These are phyloP conservation scores for Mylabris phalerata DNA, from an alignment of 1,140 invertebrate species.

Conservation along the genomic window DNA sequence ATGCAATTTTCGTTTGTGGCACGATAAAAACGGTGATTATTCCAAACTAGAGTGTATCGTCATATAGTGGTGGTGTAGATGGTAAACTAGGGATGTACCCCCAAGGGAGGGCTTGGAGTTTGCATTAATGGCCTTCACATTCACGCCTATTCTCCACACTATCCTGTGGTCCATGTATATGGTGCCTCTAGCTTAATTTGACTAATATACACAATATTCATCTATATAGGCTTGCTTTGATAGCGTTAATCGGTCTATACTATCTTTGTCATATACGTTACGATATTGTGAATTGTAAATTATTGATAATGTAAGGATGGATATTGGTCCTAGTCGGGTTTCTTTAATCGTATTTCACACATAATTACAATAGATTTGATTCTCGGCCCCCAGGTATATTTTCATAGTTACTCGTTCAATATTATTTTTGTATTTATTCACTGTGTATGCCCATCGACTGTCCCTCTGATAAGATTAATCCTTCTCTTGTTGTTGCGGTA, in stretches of 20 bases:
- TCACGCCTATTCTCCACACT: constrained; percentile 9
- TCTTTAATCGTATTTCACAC: too few relatives aligned
- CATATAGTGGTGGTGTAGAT: too few relatives aligned
- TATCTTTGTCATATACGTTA: background rate
- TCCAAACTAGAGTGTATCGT: too few relatives aligned
- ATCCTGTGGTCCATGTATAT: constrained; percentile 11
- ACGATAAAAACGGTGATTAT: constrained; percentile 16
- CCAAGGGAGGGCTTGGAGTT: constrained; percentile 9
- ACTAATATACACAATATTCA: constrained; percentile 17
- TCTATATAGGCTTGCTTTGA: constrained; percentile 13
- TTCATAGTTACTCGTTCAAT: too few relatives aligned
- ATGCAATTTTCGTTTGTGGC: constrained; percentile 1
- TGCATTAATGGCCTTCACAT: constrained; percentile 16
- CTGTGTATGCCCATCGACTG: too few relatives aligned
- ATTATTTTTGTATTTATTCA: too few relatives aligned
- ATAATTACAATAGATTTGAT: too few relatives aligned
- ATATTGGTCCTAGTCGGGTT: too few relatives aligned
- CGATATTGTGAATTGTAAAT: too few relatives aligned
- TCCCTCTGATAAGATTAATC: constrained; percentile 6
- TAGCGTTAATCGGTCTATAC: constrained; percentile 9
- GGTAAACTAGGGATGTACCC: background rate
- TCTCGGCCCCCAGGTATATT: too few relatives aligned
- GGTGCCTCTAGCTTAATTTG: constrained; percentile 16
- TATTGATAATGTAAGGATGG: too few relatives aligned
- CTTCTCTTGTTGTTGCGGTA: constrained; percentile 18